A percentile compares a stretch with the other conserved stretches of the same genome.
Conservation (phyloP, 2,113 vertebrate species). For the Siniperca knerii region DNA sequence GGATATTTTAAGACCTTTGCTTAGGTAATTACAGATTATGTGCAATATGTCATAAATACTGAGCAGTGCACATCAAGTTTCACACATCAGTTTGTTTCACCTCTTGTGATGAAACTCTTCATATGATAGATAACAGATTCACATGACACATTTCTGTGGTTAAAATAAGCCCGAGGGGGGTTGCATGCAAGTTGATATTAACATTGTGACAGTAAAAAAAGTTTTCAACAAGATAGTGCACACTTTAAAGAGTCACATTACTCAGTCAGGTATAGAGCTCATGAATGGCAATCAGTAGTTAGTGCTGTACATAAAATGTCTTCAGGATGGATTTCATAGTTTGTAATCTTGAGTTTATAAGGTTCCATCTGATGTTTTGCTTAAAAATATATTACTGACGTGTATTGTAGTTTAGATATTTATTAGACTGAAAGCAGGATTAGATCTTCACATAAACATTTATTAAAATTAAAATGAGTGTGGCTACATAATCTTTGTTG, state of each 20-base stretch:
- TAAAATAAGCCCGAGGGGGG: slow-evolving; percentile 40
- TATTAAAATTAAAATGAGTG: slow-evolving; percentile 12
- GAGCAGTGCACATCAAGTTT: not conserved
- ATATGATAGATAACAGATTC: slow-evolving; percentile 9
- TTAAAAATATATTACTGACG: slow-evolving; percentile 19
- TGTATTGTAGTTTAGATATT: not conserved
- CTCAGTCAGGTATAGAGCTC: slow-evolving; percentile 54
- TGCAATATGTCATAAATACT: slow-evolving; percentile 2
- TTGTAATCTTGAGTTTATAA: slow-evolving; percentile 9
- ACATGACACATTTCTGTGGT: slow-evolving; percentile 25
- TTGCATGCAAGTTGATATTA: slow-evolving; percentile 70
- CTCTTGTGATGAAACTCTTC: slow-evolving; percentile 44
- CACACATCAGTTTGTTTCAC: not conserved
- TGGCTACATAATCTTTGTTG: not conserved
- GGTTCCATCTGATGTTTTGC: slow-evolving; percentile 13
- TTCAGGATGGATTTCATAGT: slow-evolving; percentile 18
- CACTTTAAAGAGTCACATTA: slow-evolving; percentile 64
- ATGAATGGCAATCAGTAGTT: slow-evolving; percentile 57
- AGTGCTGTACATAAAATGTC: slow-evolving; percentile 66
- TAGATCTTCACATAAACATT: slow-evolving; percentile 20
- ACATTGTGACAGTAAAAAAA: slow-evolving; percentile 52
- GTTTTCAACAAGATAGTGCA: slow-evolving; percentile 59
- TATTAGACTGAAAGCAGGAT: slow-evolving; percentile 7
- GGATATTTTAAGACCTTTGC: not conserved
- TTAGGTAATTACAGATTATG: slow-evolving; percentile 1